Conservation (phyloP, 2,888 invertebrate genomes). For the Ceraclea dissimilis region DNA sequence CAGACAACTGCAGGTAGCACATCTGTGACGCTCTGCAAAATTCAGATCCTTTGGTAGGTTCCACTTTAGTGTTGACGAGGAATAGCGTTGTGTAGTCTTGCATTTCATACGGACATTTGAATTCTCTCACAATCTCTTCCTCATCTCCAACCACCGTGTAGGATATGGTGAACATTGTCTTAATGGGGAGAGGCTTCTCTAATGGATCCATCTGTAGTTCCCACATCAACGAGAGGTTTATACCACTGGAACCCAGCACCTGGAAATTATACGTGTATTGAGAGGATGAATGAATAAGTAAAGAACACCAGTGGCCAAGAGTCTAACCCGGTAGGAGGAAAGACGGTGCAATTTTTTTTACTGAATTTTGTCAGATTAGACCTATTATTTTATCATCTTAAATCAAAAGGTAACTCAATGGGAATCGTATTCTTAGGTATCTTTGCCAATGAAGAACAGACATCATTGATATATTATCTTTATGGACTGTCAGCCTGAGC, state of each 20-base stretch:
- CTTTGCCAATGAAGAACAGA: too few species aligned
- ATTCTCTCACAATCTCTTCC: conserved; percentile 33
- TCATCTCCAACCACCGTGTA: conserved; percentile 33
- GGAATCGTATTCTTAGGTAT: too few species aligned
- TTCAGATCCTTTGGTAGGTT: conserved; percentile 72
- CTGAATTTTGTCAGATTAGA: too few species aligned
- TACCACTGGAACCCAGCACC: conserved; percentile 61
- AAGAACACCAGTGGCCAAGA: conserved; percentile 4
- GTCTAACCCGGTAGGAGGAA: too few species aligned
- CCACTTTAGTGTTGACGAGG: conserved; percentile 68
- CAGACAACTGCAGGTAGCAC: conserved; percentile 71
- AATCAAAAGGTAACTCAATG: too few species aligned
- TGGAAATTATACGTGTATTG: conserved; percentile 35
- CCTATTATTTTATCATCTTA: too few species aligned
- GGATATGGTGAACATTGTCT: conserved; percentile 38
- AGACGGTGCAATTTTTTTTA: too few species aligned
- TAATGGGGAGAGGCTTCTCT: conserved; percentile 49
- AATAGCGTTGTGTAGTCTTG: conserved; percentile 81
- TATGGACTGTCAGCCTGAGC: too few species aligned
- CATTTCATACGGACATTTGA: conserved; percentile 69
- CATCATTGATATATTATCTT: too few species aligned
- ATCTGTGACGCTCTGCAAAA: conserved; percentile 84
- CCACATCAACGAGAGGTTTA: conserved; percentile 78
- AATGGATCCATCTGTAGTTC: conserved; percentile 61
- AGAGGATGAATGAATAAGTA: too few species aligned